Base-by-base conservation (phyloP, 2,113 vertebrate genomes). In the Psammodynastes pulverulentus region DNA sequence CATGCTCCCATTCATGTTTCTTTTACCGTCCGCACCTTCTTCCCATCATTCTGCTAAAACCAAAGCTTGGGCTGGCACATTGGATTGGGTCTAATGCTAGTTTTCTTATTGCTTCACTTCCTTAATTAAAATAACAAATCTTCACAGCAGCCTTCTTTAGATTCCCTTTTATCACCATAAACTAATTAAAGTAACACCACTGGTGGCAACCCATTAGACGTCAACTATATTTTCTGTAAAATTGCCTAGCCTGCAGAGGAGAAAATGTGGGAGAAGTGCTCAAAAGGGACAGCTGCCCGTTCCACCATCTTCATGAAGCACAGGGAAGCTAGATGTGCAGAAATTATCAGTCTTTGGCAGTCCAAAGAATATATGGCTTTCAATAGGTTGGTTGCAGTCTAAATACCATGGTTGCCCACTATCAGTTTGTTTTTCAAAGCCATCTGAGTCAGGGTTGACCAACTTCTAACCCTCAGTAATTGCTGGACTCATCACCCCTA, bases 41-140 rank as follows among this genome's bases (percentile, higher is more conserved):
- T 72, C 90, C 92, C 86, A 88, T 89, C 89, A 91, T 93, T 84
- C 43, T 89, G 89, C 89, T 94, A 92, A 95, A 95, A 92, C 88
- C 26, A 72, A 86, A 54, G 96, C 93, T 94, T 62, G 67, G 58
- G 96, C 92, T 94, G 86, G 88, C 92, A 88, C 91, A 92, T 88
- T 93, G 90, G 89, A 92, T 96, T 94, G 93, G 84, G 89, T 94
- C 95, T 91, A 52, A 92, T 94, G 96, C 94, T 95, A 88, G 94
- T 95, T 96, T 97, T 88, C 93, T 95, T 95, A 91, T 95, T 96
- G 95, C 94, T 95, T 96, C 92, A 93, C 90, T 97, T 96, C 95
- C 94, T 95, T 98, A 97, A 98, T 97, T 97, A 97, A 97, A 97
- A 97, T 97, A 97, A 97, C 97, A 97, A 96, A 97, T 96, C 97